Evolutionary conservation across 92 coral and sea anemone genomes (phyloP), one percentile per base, ranked within the genome.

Genomic region (Zoanthus sociatus): DNA sequence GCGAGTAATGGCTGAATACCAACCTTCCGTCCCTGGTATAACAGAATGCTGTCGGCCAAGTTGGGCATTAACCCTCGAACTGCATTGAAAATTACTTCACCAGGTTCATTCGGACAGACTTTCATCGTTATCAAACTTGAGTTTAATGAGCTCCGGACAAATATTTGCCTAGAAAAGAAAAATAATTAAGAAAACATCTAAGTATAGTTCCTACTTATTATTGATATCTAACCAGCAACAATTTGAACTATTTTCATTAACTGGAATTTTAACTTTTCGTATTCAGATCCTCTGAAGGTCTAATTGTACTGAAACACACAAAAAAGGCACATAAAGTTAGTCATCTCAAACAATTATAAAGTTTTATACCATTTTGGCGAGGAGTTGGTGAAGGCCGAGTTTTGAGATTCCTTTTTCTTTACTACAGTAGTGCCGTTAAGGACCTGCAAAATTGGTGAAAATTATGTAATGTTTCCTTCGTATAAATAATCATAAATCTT

Each of bases 21-120:
- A 77, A 77, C 93, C 93, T 91, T 91, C 46, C 86, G 77, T 16
- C 93, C 93, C 45, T 60, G 89, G 71, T 88, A 53, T 32, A 91
- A 63, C 9, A 91, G 55, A 33, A 88, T 83, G 13, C 56, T 78
- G 53, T 84, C 67, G 7, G 89, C 76, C 11, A 84, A 15, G 37
- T 54, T 5, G 21, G 71, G 64, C n/a, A 82, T 63, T 1, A 13
- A 21, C 14, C 82, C 76, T 30, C 31, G 71, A 31, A 90, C 50
- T 79, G 42, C 51, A 26, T 84, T 83, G 83, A 92, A 68, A 16
- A 85, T 50, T 81, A 58, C 46, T 58, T 76, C 63, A 30, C 85
- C 90, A 44, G 21, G 51, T n/a, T 47, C 66, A 76, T 46, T 44
- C 12, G 85, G 75, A 26, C 33, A 15, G 75, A 81, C 61, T 64